phyloP scores from a whole-genome alignment of 1,140 invertebrate species.

The Probaryconus sp. region DNA sequence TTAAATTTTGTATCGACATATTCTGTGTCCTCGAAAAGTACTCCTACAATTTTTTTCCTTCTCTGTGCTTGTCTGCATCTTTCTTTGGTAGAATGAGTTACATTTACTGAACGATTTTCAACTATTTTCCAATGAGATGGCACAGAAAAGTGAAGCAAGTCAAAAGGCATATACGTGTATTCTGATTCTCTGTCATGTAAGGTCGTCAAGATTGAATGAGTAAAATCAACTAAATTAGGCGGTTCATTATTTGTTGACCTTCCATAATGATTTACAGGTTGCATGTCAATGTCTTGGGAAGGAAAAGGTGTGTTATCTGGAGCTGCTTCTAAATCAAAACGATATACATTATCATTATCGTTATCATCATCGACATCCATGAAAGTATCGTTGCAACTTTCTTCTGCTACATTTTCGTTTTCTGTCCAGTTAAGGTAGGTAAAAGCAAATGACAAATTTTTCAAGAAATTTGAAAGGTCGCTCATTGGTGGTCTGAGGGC shows the following conservation, averaged over 20 bases:
- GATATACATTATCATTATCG: conserved; percentile 30
- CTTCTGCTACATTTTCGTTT: conserved; percentile 52
- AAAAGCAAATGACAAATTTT: conserved; percentile 41
- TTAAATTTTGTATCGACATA: conserved; percentile 48
- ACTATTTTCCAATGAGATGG: conserved; percentile 85
- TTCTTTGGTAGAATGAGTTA: conserved; percentile 24
- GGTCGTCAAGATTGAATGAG: conserved; percentile 16
- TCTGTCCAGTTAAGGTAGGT: conserved; percentile 61
- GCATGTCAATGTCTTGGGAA: conserved; percentile 3
- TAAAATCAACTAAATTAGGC: conserved; percentile 64
- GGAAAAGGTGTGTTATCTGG: conserved; percentile 46
- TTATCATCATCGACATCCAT: conserved; percentile 38
- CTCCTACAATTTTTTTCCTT: conserved; percentile 58
- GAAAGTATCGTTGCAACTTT: not conserved
- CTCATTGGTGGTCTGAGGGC: no score
- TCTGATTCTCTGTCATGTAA: conserved; percentile 72
- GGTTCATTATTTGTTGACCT: not conserved
- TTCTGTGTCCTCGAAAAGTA: conserved; percentile 29
- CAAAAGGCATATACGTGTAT: conserved; percentile 82
- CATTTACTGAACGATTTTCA: conserved; percentile 71
- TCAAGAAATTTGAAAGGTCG: not conserved
- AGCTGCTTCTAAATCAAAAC: conserved; percentile 67
- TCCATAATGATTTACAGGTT: not conserved
- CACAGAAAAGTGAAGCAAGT: conserved; percentile 85
- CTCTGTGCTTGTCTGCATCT: conserved; percentile 58